These are phyloP conservation scores for Podiceps cristatus DNA, from an alignment of 2,113 vertebrate genomes.

Conservation along the genomic window DNA sequence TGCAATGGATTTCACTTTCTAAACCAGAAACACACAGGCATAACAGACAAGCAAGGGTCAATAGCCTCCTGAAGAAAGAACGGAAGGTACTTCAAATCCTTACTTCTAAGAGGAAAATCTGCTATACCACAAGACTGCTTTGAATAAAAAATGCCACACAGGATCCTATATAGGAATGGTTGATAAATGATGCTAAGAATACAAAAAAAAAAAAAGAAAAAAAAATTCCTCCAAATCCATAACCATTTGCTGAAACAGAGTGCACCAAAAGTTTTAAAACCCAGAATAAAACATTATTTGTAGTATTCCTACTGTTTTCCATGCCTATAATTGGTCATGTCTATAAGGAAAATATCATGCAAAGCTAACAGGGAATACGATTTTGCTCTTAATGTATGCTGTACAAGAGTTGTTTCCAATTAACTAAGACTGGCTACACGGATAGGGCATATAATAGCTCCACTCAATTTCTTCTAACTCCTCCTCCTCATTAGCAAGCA, in stretches of 20 bases:
- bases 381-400: neutral
- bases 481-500: neutral
- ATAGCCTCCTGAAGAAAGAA: neutral
- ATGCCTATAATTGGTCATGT: neutral
- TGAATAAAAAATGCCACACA: neutral
- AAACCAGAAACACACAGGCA: neutral
- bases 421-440: neutral
- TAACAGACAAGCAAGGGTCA: neutral
- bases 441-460: neutral
- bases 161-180: neutral
- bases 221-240: neutral
- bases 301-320: neutral
- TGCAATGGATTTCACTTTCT: neutral
- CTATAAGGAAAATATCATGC: neutral
- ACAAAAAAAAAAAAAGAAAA: neutral
- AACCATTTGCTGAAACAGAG: neutral
- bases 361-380: neutral
- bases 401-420: neutral
- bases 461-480: neutral
- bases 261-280: neutral
- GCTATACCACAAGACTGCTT: neutral
- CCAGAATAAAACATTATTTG: neutral
- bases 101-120: neutral
- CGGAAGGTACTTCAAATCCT: neutral
- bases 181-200: neutral